phyloP scores from a whole-genome alignment of 2,888 invertebrate genomes.

The Theodoxus fluviatilis region DNA sequence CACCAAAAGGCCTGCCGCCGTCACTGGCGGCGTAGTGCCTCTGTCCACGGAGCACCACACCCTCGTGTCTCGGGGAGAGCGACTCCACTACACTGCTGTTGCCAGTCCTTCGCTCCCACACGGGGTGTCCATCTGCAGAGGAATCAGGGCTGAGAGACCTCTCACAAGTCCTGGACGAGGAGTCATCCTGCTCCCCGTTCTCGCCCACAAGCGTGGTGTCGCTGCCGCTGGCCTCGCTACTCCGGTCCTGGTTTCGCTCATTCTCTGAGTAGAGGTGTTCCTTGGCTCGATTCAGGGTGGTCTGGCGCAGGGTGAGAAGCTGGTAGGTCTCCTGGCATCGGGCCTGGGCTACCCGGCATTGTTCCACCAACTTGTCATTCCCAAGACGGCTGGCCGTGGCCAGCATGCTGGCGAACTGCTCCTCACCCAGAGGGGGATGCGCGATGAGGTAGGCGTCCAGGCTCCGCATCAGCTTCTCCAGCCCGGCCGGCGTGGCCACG shows the following conservation, averaged over 20 bases:
- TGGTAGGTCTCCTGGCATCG: conserved; percentile 67
- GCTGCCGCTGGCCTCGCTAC: conserved; percentile 22
- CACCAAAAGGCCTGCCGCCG: too few relatives aligned
- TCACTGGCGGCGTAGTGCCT: too few relatives aligned
- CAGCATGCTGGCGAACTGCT: conserved; percentile 75
- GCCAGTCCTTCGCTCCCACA: conserved; percentile 43
- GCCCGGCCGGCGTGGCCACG: conserved; percentile 63
- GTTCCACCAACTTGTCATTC: conserved; percentile 77
- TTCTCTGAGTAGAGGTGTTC: conserved; percentile 48
- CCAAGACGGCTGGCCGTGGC: conserved; percentile 75
- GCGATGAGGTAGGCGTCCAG: conserved; percentile 70
- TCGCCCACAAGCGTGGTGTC: too few relatives aligned
- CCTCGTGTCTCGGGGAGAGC: too few relatives aligned
- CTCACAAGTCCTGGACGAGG: neutral
- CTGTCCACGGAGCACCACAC: too few relatives aligned
- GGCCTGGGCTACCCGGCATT: conserved; percentile 72
- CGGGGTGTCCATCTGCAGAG: conserved; percentile 16
- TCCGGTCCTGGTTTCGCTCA: neutral
- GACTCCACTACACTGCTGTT: too few relatives aligned
- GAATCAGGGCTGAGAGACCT: too few relatives aligned
- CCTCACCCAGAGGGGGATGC: conserved; percentile 70
- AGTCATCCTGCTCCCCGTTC: too few relatives aligned
- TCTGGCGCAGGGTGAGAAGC: conserved; percentile 47
- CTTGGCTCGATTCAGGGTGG: conserved; percentile 52
- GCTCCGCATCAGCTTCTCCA: conserved; percentile 65